A percentile compares a stretch with the other conserved stretches of the same genome.
These are phyloP conservation scores for Pipistrellus nathusii DNA, from an alignment of 2,797 vertebrate genomes.

Conservation along the genomic window DNA sequence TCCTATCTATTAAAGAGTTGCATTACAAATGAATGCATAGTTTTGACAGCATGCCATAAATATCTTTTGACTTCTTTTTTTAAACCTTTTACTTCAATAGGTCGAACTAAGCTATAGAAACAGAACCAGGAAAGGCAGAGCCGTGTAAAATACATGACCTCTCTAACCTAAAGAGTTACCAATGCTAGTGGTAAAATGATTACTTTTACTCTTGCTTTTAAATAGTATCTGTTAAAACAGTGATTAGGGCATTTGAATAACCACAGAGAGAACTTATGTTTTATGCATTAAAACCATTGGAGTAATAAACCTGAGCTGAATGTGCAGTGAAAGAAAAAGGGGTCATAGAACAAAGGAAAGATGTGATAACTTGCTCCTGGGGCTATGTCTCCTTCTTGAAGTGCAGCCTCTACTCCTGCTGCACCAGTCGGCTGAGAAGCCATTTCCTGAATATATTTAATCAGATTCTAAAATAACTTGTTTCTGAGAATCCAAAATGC, in stretches of 20 bases:
- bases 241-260: not conserved
- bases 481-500: constrained; percentile 65
- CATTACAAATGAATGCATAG: not conserved
- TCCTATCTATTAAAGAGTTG: not conserved
- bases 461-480: constrained; percentile 67
- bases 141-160: not conserved
- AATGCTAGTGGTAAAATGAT: not conserved
- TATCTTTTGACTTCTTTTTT: not conserved
- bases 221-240: not conserved
- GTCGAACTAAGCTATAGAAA: not conserved
- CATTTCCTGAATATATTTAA: constrained; percentile 42
- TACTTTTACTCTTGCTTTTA: constrained; percentile 14
- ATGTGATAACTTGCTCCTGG: not conserved
- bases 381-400: not conserved
- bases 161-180: not conserved
- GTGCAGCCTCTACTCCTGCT: not conserved
- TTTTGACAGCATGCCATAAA: not conserved
- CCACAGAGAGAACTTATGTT: not conserved
- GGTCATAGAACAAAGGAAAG: not conserved
- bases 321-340: not conserved
- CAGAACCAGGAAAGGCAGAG: not conserved
- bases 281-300: not conserved
- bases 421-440: not conserved
- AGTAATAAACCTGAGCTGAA: not conserved
- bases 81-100: not conserved